Evolutionary conservation across 2,113 vertebrate genomes (phyloP), one percentile per base, ranked within the genome.

Genomic region (Trogon surrucura): DNA sequence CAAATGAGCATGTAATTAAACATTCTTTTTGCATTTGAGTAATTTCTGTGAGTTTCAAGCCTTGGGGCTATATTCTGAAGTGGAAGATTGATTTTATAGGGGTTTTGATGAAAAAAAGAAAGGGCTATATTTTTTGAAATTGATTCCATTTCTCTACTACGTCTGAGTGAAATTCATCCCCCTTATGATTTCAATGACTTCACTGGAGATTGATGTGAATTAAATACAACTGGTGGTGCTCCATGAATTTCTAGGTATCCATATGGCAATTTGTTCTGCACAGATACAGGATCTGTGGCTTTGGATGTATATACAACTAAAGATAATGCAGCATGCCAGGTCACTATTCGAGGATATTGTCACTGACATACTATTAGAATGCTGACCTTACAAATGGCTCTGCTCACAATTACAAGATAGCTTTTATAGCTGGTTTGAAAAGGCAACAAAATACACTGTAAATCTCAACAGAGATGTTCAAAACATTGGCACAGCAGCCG

Each of bases 1-100:
- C 82, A 90, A 85, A 96, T 80, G 91, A 96, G 85, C 79, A 85
- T 36, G 79, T 90, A 93, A 94, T 97, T 96, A 97, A 90, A 85
- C 71, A 96, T 97, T 91, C 93, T 84, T 95, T 90, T 86, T 96
- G 60, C 79, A 88, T 93, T 91, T 93, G 60, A 83, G 56, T 85
- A 26, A 71, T 94, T 90, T 80, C 88, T 60, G 44, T 32, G 75
- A 71, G 74, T 56, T 75, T 75, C 48, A 57, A 90, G 90, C 85
- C 96, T 94, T 61, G 38, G 64, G 94, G 94, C 91, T 91, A 48
- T 5, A 48, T 82, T 80, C 67, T 78, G 90, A 94, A 96, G 74
- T 64, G 38, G 41, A 75, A 94, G 88, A 93, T 80, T 96, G 82
- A 94, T 94, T 96, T 96, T 71, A 75, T 44, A 56, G 47, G 56